Evolutionary conservation across 2,888 invertebrate species (phyloP).

Genomic region (Clanis bilineata): DNA sequence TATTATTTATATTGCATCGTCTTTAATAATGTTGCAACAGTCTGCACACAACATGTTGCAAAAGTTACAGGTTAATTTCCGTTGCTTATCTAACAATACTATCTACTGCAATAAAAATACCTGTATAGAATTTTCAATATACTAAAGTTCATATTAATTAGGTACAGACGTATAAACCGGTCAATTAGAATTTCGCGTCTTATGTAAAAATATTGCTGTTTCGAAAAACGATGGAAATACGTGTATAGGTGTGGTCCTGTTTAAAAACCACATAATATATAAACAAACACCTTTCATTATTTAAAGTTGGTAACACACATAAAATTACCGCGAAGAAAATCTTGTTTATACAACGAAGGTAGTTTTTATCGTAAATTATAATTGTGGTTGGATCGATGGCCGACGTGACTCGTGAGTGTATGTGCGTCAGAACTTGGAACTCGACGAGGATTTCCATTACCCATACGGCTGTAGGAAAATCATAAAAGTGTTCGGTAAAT

Average conservation of each 20-base stretch:
- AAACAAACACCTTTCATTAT: background rate
- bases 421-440: slow-evolving; percentile 55
- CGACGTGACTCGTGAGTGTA: slow-evolving; percentile 41
- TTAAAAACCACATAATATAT: background rate
- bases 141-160: background rate
- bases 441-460: slow-evolving; percentile 50
- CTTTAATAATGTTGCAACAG: background rate
- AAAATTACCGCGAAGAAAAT: slow-evolving; percentile 6
- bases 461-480: slow-evolving; percentile 53
- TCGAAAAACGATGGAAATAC: background rate
- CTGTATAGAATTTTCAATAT: background rate
- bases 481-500: slow-evolving; percentile 57
- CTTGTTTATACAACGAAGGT: slow-evolving; percentile 34
- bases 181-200: background rate
- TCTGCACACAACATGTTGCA: background rate
- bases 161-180: background rate
- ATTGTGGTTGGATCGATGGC: slow-evolving; percentile 45
- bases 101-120: background rate
- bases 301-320: background rate
- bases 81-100: background rate
- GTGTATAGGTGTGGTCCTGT: background rate
- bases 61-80: background rate
- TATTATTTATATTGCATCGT: no score
- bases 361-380: slow-evolving; percentile 49
- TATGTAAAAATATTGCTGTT: background rate